phyloP scores from a whole-genome alignment of 2,113 vertebrate species.

The Caranx melampygus region DNA sequence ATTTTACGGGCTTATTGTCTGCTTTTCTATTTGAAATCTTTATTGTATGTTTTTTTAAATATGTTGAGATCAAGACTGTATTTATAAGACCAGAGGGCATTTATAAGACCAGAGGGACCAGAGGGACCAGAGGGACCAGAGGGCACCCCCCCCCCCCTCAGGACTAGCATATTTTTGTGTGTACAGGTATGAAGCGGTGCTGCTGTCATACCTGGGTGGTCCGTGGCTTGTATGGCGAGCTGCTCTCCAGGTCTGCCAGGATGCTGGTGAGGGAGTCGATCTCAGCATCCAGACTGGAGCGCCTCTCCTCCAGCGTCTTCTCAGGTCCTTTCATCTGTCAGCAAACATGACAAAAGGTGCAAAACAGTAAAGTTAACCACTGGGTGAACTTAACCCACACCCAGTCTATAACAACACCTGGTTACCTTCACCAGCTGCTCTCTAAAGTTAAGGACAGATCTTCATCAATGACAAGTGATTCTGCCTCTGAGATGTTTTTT shows the following conservation, averaged over 20 bases:
- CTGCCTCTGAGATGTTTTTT: slow-evolving; percentile 26
- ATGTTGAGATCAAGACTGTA: too few relatives aligned
- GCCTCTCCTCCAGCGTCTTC: slow-evolving; percentile 93
- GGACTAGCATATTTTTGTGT: background rate
- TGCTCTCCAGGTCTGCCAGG: slow-evolving; percentile 96
- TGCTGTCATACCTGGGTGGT: slow-evolving; percentile 84
- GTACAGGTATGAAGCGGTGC: background rate
- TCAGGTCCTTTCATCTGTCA: slow-evolving; percentile 85
- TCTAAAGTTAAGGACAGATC: slow-evolving; percentile 17
- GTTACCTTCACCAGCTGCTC: background rate
- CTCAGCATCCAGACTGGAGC: slow-evolving; percentile 96
- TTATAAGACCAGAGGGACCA: too few relatives aligned
- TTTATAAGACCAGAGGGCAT: too few relatives aligned
- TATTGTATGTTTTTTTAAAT: too few relatives aligned
- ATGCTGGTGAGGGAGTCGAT: slow-evolving; percentile 98
- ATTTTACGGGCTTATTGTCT: too few relatives aligned
- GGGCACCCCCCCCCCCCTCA: too few relatives aligned
- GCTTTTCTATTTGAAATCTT: too few relatives aligned
- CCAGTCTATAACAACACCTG: background rate
- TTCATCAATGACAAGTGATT: slow-evolving; percentile 35
- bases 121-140: too few relatives aligned
- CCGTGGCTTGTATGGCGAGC: slow-evolving; percentile 94
- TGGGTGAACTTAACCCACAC: background rate
- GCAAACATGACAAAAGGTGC: slow-evolving; percentile 15
- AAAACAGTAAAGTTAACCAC: background rate